phyloP scores from a whole-genome alignment of 1,140 invertebrate genomes.

The Harlomillsia oculata region DNA sequence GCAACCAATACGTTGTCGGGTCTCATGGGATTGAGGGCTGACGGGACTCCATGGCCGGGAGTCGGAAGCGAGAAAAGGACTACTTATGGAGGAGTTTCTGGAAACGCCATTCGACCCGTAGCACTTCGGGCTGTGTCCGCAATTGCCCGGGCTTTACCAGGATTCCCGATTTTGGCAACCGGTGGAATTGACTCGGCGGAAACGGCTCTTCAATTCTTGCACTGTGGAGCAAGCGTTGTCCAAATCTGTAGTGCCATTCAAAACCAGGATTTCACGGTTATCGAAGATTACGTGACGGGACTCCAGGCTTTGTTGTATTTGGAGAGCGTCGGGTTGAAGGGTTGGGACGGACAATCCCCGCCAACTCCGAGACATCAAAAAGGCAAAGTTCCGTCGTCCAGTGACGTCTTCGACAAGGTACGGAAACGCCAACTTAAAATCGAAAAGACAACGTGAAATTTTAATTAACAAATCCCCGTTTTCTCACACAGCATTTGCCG shows the following conservation, averaged over 20 bases:
- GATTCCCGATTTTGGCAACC: constrained; percentile 86
- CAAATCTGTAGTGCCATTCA: constrained; percentile 94
- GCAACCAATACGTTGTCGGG: constrained; percentile 94
- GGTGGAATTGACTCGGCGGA: constrained; percentile 95
- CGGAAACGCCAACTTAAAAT: not conserved
- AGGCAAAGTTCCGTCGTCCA: constrained; percentile 45
- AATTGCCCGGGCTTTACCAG: constrained; percentile 69
- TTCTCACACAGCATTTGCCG: constrained; percentile 56
- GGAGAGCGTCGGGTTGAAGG: constrained; percentile 51
- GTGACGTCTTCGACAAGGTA: constrained; percentile 37
- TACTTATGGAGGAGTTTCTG: constrained; percentile 93
- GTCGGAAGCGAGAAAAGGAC: constrained; percentile 71
- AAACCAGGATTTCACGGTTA: constrained; percentile 94
- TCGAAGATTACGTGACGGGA: constrained; percentile 86
- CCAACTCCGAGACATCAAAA: constrained; percentile 62
- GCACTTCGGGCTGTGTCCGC: constrained; percentile 79
- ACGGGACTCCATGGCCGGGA: constrained; percentile 80
- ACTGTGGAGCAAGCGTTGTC: constrained; percentile 78
- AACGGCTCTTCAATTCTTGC: constrained; percentile 80
- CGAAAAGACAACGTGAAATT: not conserved
- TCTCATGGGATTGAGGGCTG: constrained; percentile 72
- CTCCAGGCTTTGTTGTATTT: constrained; percentile 83
- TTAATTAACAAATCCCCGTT: not conserved
- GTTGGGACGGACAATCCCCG: constrained; percentile 90
- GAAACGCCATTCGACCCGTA: constrained; percentile 88